Conservation (phyloP, 53 echinoderm and acorn worm genomes). For the Hippasteria phrygiana region DNA sequence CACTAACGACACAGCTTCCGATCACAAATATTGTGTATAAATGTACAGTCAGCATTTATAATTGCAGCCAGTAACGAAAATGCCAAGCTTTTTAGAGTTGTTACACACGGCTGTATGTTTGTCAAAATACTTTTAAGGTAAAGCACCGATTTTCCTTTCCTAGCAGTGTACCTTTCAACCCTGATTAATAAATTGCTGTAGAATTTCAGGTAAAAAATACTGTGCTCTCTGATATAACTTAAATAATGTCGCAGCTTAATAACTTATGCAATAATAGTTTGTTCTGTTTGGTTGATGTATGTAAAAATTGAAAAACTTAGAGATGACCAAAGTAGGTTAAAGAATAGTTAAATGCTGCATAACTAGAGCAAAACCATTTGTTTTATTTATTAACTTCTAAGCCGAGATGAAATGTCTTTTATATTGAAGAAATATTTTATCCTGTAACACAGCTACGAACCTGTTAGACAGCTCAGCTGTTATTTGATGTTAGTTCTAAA, state of each 20-base stretch:
- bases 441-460: slow-evolving; percentile 20
- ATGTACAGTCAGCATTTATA: background rate
- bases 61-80: background rate
- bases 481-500: background rate
- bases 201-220: slow-evolving; percentile 59
- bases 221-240: slow-evolving; percentile 22
- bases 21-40: slow-evolving; percentile 43
- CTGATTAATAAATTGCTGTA: slow-evolving; percentile 55
- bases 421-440: background rate
- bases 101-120: background rate
- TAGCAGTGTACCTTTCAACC: slow-evolving; percentile 13
- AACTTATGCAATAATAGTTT: background rate
- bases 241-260: slow-evolving; percentile 18
- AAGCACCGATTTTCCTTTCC: slow-evolving; percentile 17
- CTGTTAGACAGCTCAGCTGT: slow-evolving; percentile 10
- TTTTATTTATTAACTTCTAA: background rate
- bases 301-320: background rate
- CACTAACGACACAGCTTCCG: background rate
- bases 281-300: background rate
- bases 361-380: no score
- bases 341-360: no score
- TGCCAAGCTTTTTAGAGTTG: background rate
- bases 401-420: slow-evolving; percentile 1
- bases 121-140: slow-evolving; percentile 8
- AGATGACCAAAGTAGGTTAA: no score